Base-by-base conservation (phyloP, 2,113 vertebrate genomes). In the Pongo pygmaeus region DNA sequence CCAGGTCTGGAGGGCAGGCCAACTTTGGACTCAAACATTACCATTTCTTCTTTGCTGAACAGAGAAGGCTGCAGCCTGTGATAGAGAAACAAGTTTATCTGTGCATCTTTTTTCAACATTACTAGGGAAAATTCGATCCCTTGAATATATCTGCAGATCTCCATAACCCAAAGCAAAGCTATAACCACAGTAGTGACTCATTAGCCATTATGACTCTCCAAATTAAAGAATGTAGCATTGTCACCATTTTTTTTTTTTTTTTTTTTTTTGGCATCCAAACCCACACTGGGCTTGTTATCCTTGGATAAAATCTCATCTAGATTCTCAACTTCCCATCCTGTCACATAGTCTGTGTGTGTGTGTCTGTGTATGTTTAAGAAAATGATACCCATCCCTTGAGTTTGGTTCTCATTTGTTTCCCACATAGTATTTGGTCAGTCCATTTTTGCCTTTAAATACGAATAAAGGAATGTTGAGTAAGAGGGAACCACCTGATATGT, bases 201-300 rank as follows among this genome's bases (percentile, higher is more conserved):
- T 72, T 16, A 86, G 52, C 8, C 74, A 38, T 18, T 67, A 52
- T 16, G n/a, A 43, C 10, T 94, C 85, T 69, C 84, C 43, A 88
- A 92, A 93, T 79, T 59, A 93, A 96, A 94, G 94, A 85, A 3
- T 12, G 8, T 23, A 87, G 46, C 2, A 38, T 32, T 43, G 8
- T 85, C 52, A 57, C n/a, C 35, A 4, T 38, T 25, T n/a, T 85
- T 38, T 30, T 25, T 46, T 35, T 57, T n/a, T 30, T 30, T 25
- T 46, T 35, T 57, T n/a, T 30, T 52, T 59, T 74, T 46, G 1
- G 10, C 6, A 38, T 91, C 78, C 74, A 84, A 22, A 72, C 4
- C 25, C n/a, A 84, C 11, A 32, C 7, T n/a, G 38, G 35, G 38
- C 38, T 88, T 90, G 2, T 90, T 70, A 27, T 61, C 57, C 23